Evolutionary conservation across 1,140 invertebrate genomes (phyloP).

Genomic region (Drosophila lacertosa): DNA sequence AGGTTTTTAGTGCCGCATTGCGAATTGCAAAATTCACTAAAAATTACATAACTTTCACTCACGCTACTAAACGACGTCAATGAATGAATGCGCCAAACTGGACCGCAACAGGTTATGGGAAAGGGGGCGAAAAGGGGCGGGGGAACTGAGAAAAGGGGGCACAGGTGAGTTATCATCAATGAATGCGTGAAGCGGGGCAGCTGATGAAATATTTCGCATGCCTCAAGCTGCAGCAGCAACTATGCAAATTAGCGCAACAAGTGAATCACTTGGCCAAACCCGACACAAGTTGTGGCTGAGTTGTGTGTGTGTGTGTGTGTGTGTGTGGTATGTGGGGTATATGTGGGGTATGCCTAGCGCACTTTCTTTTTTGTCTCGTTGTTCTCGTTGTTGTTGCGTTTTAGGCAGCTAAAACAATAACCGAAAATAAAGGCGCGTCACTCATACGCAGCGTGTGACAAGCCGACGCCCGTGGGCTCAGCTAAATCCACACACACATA

Average conservation of each 20-base stretch:
- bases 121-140: conserved; percentile 18
- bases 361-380: conserved; percentile 67
- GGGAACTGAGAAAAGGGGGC: neutral
- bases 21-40: conserved; percentile 71
- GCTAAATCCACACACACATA: conserved; percentile 60
- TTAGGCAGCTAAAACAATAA: conserved; percentile 78
- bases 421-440: conserved; percentile 81
- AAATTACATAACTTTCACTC: conserved; percentile 80
- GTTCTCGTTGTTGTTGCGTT: conserved; percentile 26
- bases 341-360: conserved; percentile 59
- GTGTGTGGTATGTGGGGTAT: neutral
- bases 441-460: conserved; percentile 79
- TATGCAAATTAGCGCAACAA: conserved; percentile 69
- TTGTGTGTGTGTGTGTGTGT: neutral
- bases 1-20: conserved; percentile 60
- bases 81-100: conserved; percentile 72
- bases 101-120: conserved; percentile 39
- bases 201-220: conserved; percentile 34
- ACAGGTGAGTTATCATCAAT: conserved; percentile 55
- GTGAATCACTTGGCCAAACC: conserved; percentile 59
- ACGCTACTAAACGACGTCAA: conserved; percentile 56
- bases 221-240: conserved; percentile 41
- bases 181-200: conserved; percentile 41
- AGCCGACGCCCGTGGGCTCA: conserved; percentile 68
- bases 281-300: neutral